A percentile compares a stretch with the other conserved stretches of the same genome.
Conservation (phyloP, 2,888 invertebrate genomes). For the Noctua janthina region DNA sequence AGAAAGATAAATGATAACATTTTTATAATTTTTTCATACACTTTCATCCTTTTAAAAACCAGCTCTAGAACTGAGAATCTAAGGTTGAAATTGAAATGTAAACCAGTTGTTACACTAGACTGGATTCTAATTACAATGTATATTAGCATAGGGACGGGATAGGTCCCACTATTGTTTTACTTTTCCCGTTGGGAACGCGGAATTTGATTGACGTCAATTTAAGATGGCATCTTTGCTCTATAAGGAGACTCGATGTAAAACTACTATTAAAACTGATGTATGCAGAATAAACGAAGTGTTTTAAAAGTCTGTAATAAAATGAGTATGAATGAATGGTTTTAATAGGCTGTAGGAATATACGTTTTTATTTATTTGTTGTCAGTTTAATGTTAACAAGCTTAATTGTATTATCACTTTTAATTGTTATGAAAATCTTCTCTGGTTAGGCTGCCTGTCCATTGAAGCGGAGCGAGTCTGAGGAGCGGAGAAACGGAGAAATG, state of each 20-base stretch:
- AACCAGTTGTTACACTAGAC: slow-evolving; percentile 49
- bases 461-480: no score
- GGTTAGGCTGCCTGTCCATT: neutral
- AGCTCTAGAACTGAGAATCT: slow-evolving; percentile 9
- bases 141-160: slow-evolving; percentile 65
- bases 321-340: slow-evolving; percentile 17
- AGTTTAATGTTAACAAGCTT: slow-evolving; percentile 20
- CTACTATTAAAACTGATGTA: slow-evolving; percentile 56
- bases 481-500: no score
- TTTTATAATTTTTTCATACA: slow-evolving; percentile 32
- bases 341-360: neutral
- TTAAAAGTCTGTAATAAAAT: slow-evolving; percentile 48
- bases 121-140: slow-evolving; percentile 61
- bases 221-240: slow-evolving; percentile 60
- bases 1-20: slow-evolving; percentile 43
- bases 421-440: slow-evolving; percentile 1
- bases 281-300: slow-evolving; percentile 53
- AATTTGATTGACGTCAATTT: slow-evolving; percentile 63
- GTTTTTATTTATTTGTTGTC: slow-evolving; percentile 26
- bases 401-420: slow-evolving; percentile 19
- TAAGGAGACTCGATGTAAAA: slow-evolving; percentile 35
- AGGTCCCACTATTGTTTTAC: slow-evolving; percentile 68
- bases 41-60: neutral
- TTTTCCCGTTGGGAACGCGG: slow-evolving; percentile 66
- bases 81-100: slow-evolving; percentile 41